Evolutionary conservation across 37 sponge, comb jelly and placozoan species (phyloP), one percentile per base, ranked within the genome.

Genomic region (Ianthella basta): DNA sequence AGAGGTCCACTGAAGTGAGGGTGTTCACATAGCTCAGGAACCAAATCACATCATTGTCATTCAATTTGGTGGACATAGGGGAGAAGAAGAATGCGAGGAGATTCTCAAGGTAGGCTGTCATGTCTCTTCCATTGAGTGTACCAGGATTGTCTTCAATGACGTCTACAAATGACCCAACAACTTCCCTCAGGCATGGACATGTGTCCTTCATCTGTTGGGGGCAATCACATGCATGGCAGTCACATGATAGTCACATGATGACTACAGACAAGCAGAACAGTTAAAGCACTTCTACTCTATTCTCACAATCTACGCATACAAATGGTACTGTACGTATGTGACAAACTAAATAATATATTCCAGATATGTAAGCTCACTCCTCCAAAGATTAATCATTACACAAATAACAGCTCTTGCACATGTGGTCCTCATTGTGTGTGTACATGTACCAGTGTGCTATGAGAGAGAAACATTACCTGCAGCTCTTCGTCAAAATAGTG

Each of bases 11-110:
- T 29, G 64, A 29, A n/a, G 29, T 29, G 27, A 29, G 64, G 10
- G 24, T 27, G 66, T 92, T 92, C 37, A 89, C 86, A 23, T 81
- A 32, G 38, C 82, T 78, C 55, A 92, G 72, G 84, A 92, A 88
- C 86, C 86, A 88, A 33, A 33, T 19, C 21, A 80, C 68, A 66
- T 92, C 92, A 24, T 86, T 32, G 0, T 60, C 35, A 25, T 82
- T 70, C 61, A 78, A 73, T 6, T 18, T 25, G 23, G 70, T 63
- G 21, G 63, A 84, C 33, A 86, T 63, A 15, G 33, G 30, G n/a
- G 92, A 85, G 80, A 92, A 92, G 83, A 83, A 75, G 78, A 75
- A 75, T 0, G 18, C 21, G n/a, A 75, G 53, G 41, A 75, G 40
- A 50, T 41, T 75, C 53, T 75, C 78, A 18, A 75, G 37, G 40